Evolutionary conservation across 2,113 vertebrate species (phyloP).

Genomic region (Solea solea): DNA sequence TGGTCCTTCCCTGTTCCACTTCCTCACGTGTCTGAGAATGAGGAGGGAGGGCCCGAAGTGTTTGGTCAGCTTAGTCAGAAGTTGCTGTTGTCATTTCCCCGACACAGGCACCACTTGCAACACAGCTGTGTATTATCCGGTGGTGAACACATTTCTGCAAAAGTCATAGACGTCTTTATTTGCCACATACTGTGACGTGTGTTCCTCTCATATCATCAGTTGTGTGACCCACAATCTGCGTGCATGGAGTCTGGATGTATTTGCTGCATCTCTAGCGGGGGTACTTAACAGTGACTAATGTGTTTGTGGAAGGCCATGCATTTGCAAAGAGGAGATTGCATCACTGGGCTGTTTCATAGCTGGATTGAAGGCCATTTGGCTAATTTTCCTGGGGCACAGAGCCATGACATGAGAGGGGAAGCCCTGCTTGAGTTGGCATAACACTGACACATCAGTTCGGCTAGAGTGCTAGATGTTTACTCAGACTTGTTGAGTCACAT

Average conservation of each 20-base stretch:
- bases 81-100: conserved; percentile 23
- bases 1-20: conserved; percentile 18
- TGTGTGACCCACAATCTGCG: background rate
- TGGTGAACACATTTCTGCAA: background rate
- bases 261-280: conserved; percentile 1
- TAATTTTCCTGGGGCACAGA: conserved; percentile 57
- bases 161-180: background rate
- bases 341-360: conserved; percentile 52
- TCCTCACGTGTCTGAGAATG: conserved; percentile 42
- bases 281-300: conserved; percentile 17
- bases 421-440: conserved; percentile 33
- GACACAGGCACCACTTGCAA: background rate
- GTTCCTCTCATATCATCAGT: background rate
- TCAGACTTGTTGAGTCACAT: background rate
- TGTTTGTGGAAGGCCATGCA: conserved; percentile 31
- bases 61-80: conserved; percentile 11
- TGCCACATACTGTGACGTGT: background rate
- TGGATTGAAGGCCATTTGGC: conserved; percentile 26
- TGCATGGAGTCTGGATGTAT: background rate
- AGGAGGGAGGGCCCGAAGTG: conserved; percentile 22
- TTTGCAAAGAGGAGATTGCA: conserved; percentile 43
- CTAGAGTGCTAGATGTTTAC: background rate
- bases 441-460: conserved; percentile 37
- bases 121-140: background rate
- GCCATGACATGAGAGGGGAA: conserved; percentile 43